A percentile compares a stretch with the other conserved stretches of the same genome.
Conservation (phyloP, 2,113 vertebrate species). For the Centropus bengalensis region DNA sequence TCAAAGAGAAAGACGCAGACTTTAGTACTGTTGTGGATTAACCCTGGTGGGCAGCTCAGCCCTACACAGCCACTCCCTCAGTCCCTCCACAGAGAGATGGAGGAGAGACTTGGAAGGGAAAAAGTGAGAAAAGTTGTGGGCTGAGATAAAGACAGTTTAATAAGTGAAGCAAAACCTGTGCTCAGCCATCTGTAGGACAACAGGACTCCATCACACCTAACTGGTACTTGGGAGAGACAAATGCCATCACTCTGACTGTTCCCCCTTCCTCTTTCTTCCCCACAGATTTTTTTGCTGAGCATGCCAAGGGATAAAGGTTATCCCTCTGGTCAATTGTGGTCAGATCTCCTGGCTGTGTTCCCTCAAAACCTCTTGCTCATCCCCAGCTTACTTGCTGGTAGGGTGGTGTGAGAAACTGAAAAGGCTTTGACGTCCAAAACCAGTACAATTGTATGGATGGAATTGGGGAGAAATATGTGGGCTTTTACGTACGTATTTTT, state of each 20-base stretch:
- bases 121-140: background rate
- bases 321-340: background rate
- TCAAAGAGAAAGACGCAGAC: background rate
- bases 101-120: background rate
- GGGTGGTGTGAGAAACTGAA: background rate
- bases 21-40: background rate
- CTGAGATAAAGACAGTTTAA: background rate
- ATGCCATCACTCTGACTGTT: background rate
- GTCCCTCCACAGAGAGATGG: background rate
- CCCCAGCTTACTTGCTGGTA: background rate
- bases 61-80: background rate
- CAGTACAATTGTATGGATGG: background rate
- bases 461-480: background rate
- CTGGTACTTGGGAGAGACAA: background rate
- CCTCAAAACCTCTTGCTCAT: background rate
- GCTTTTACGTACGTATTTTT: background rate
- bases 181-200: background rate
- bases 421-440: background rate
- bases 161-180: background rate
- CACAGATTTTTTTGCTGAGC: background rate
- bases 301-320: background rate
- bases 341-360: background rate
- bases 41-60: background rate
- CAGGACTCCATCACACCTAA: rapidly evolving
- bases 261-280: background rate